Base-by-base conservation (phyloP, 2,888 invertebrate species). In the Eretmocerus hayati region DNA sequence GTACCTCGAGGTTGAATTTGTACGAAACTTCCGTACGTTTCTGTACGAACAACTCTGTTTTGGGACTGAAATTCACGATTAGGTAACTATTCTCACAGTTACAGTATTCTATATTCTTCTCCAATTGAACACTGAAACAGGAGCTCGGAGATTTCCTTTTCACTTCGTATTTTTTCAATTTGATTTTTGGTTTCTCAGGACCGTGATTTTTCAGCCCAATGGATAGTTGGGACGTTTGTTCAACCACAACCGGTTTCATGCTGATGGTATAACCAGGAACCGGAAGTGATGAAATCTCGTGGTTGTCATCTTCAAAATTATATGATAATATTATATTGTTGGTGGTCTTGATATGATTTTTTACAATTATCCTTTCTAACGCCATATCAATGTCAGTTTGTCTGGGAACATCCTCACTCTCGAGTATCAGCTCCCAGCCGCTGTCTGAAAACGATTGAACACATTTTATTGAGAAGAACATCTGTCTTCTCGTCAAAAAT, bases 341-440 rank as follows among this genome's bases (percentile, higher is more conserved):
- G 9, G 21, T 33, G 4, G 9, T 31, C 52, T 67, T 65, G 13
- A 81, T 68, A 56, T 77, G 72, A 32, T 75, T 66, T 44, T 70
- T 72, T 2, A 77, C 72, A 41, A 79, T 60, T 55, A 72, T 63
- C 57, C 80, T 74, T 65, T 83, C 83, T 53, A 80, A 74, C 2
- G 80, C 77, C 63, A 83, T 70, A 46, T 80, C 78, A 45, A 83
- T 79, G 54, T 83, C 83, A 65, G 77, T 74, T n/a, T 59, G 55
- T 6, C 75, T 73, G 6, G 81, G 81, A 59, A 71, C 74, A 2
- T 58, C 64, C 50, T 79, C 77, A 74, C 77, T 59, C 32, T 54
- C 53, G 1, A 58, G 53, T 20, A 72, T 57, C 13, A 72, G 52
- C 3, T 58, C 61, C 74, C 74, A 73, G 18, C 59, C 65, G 21